A percentile compares a stretch with the other conserved stretches of the same genome.
These are phyloP conservation scores for Lucilia sericata DNA, from an alignment of 1,140 invertebrate species.

Conservation along the genomic window DNA sequence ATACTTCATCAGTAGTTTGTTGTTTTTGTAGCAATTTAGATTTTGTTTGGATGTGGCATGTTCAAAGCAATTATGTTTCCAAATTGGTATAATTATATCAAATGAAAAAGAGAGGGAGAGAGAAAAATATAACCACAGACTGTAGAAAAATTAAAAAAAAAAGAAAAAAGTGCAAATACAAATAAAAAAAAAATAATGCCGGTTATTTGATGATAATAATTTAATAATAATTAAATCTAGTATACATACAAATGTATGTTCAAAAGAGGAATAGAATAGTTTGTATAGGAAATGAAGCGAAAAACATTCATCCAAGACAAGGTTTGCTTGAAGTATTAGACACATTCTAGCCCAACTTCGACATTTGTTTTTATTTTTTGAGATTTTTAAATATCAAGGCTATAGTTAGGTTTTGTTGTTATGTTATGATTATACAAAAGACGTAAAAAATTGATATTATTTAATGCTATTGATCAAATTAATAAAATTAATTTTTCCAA, in stretches of 20 bases:
- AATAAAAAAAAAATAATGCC: background rate
- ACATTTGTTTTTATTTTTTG: no score
- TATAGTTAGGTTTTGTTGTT: no score
- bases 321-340: no score
- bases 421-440: no score
- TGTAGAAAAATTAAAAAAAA: no score
- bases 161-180: background rate
- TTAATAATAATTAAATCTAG: background rate
- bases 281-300: no score
- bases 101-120: background rate
- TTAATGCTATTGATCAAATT: no score
- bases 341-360: no score
- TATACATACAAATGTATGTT: background rate
- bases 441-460: no score
- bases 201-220: background rate
- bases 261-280: background rate
- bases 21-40: background rate
- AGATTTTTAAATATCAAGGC: no score
- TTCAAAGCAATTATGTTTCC: constrained; percentile 31
- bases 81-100: constrained; percentile 26
- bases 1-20: background rate
- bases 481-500: no score
- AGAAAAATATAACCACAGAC: background rate
- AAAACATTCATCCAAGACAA: no score
- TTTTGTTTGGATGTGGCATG: background rate